Percentiles rank a stretch among this genome's conserved stretches.
phyloP scores from a whole-genome alignment of 1,140 invertebrate genomes.

The Ceratitis capitata region DNA sequence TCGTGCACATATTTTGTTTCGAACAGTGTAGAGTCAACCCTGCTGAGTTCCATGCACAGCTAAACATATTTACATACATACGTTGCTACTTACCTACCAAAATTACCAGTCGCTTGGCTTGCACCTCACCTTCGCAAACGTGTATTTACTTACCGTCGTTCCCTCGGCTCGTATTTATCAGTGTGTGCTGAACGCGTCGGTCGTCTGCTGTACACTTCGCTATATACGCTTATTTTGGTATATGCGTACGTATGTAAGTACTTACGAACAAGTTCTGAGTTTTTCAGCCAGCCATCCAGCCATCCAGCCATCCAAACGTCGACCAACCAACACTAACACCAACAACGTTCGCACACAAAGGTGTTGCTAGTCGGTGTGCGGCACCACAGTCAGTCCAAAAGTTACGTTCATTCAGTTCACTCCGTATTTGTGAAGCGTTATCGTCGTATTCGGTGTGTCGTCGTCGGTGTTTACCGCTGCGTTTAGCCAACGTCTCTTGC shows the following conservation, averaged over 20 bases:
- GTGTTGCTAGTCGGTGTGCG: not conserved
- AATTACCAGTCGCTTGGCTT: not conserved
- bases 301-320: too few relatives aligned
- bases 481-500: not conserved
- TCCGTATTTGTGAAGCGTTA: slow-evolving; percentile 15
- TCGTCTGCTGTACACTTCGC: too few relatives aligned
- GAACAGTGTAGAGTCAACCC: not conserved
- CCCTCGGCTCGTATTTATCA: not conserved
- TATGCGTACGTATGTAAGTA: too few relatives aligned
- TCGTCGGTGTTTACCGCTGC: slow-evolving; percentile 10
- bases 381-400: slow-evolving; percentile 16
- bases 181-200: too few relatives aligned
- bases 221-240: too few relatives aligned
- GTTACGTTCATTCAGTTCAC: slow-evolving; percentile 24
- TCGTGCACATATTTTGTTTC: not conserved
- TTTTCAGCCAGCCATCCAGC: not conserved
- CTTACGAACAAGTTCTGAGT: not conserved
- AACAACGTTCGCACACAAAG: not conserved
- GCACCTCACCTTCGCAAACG: not conserved
- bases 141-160: not conserved
- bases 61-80: too few relatives aligned
- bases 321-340: not conserved
- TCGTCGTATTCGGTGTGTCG: not conserved
- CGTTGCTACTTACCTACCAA: too few relatives aligned
- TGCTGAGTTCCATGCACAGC: not conserved